Evolutionary conservation across 2,888 invertebrate species (phyloP), one percentile per base, ranked within the genome.

Genomic region (Drosophila acutilabella): DNA sequence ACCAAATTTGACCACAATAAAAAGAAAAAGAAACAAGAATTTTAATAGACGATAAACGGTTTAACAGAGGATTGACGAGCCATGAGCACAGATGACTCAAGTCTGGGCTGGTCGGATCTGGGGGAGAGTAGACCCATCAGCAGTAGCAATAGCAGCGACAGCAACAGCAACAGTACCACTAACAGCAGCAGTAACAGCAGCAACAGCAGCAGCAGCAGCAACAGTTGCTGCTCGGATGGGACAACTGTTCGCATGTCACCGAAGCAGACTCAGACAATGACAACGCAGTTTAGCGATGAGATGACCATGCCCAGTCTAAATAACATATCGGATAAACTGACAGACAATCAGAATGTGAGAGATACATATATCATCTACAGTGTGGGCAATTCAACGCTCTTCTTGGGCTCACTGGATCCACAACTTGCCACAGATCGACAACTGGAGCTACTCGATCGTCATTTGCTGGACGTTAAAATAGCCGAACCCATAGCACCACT

Each of bases 301-400:
- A 8, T 41, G 50, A 10, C 4, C n/a, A 33, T n/a, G 23, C 44
- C 56, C 33, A 36, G 20, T 2, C 6, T 42, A 6, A 18, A 50
- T 4, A 23, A 42, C 4, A 10, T 64, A 11, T 14, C 41, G 11
- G 26, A 33, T 7, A 30, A 44, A n/a, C n/a, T 45, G 18, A 8
- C 59, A 0, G 52, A 48, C 1, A 52, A 58, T 33, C 4, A 18
- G 4, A 8, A 52, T 10, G 13, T 14, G 4, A 66, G 71, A 65
- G 68, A 83, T n/a, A 70, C 64, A 0, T 83, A 83, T 7, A 57
- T 81, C 13, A 66, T 85, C 1, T 81, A 81, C 3, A 84, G 82
- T 10, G 67, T 53, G 0, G 74, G 74, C 23, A 81, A 80, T 14
- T 40, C 74, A 5, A 81, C 81, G 11, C 72, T 81, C 8, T 65